Conservation (phyloP, 2,888 invertebrate species). For the Cerastis leucographa region DNA sequence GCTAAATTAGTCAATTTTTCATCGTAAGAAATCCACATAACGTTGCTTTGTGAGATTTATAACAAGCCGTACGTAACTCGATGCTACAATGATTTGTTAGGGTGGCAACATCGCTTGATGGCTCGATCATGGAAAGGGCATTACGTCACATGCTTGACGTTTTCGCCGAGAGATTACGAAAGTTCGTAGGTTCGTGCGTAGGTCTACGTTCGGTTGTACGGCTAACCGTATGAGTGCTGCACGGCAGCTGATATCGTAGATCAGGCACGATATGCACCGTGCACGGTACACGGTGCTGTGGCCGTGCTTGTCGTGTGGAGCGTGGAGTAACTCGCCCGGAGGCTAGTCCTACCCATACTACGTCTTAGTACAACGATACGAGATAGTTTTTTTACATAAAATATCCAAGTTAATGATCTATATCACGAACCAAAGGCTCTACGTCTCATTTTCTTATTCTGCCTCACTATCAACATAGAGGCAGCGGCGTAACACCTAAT, state of each 20-base stretch:
- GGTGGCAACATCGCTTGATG: slow-evolving; percentile 35
- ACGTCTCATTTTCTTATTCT: neutral
- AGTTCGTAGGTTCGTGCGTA: slow-evolving; percentile 70
- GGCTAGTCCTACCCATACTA: neutral
- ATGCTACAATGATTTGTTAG: slow-evolving; percentile 33
- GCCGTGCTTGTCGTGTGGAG: slow-evolving; percentile 5
- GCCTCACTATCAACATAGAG: neutral
- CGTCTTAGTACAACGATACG: neutral
- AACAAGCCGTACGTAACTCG: slow-evolving; percentile 37
- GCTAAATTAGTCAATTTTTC: slow-evolving; percentile 55
- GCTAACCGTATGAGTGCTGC: slow-evolving; percentile 63
- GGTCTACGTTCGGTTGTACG: slow-evolving; percentile 41
- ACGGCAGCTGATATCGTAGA: slow-evolving; percentile 51
- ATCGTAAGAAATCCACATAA: slow-evolving; percentile 36
- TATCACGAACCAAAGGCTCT: neutral
- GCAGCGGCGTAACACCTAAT: slow-evolving; percentile 15
- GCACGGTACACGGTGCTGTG: neutral
- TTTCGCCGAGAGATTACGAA: slow-evolving; percentile 70
- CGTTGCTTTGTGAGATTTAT: slow-evolving; percentile 27
- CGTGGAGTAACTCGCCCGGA: neutral
- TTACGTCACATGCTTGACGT: slow-evolving; percentile 69
- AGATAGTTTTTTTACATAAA: neutral
- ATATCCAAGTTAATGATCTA: neutral
- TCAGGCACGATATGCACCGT: slow-evolving; percentile 35
- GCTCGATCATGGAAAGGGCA: slow-evolving; percentile 50